Base-by-base conservation (phyloP, 2,888 invertebrate species). In the Dynastes grantii region DNA sequence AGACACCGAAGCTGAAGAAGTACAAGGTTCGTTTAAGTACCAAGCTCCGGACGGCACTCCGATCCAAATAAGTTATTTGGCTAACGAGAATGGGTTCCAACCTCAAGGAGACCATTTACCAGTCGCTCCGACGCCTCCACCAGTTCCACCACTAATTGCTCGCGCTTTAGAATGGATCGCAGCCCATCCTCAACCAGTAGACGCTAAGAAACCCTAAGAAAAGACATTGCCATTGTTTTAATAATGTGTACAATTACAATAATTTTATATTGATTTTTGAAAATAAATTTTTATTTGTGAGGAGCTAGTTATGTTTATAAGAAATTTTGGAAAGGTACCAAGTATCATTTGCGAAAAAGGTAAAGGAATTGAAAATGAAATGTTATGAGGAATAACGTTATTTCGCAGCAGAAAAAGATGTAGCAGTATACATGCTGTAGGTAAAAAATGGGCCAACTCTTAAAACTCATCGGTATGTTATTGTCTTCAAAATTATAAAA, bases 21-120 rank as follows among this genome's bases (percentile, higher is more conserved):
- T 89, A 5, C 85, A 85, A 79, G 91, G 91, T 64, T 89, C 89
- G 65, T 90, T 87, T 82, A 89, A 90, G 79, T 91, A 90, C 84
- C 90, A 90, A 0, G 89, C 90, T 1, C 91, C 91, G 0, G 90
- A 91, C 80, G 91, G 91, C 9, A 53, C 71, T 8, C 65, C 65
- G 16, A 65, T 77, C 32, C 53, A 71, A 49, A 65, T 79, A 37
- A 71, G 13, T 9, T 78, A 75, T 65, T 0, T 90, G 78, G 94
- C 94, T 82, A 92, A 94, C 83, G 93, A 94, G 86, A 92, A 92
- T 82, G 94, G 94, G 78, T 94, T 92, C 90, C 92, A 92, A 81
- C 91, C 94, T 37, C 87, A 90, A 87, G 93, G 87, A n/a, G 81
- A 78, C 53, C 79, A 79, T 58, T 78, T 84, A n/a, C 88, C 93